Evolutionary conservation across 2,888 invertebrate species (phyloP), one percentile per base, ranked within the genome.

Genomic region (Acrobasis repandana): DNA sequence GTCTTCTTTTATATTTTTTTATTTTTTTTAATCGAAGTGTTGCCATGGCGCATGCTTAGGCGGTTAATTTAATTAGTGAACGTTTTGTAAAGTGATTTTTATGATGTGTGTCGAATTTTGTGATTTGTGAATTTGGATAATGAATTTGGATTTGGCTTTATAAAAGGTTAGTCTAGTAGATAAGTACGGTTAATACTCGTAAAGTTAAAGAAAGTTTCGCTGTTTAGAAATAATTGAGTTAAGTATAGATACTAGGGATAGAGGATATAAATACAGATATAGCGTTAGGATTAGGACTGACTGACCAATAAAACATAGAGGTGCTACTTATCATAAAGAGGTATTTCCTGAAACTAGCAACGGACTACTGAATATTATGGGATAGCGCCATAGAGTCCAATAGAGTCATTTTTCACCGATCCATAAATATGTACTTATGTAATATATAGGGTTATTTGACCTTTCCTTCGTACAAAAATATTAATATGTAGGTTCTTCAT

Each of bases 61-160:
- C 74, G 75, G 74, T 80, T 91, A 92, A 92, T 89, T 90, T 76
- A 90, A 92, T 92, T 91, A 91, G 88, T 82, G 82, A 65, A 71
- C 71, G 73, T 80, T 82, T 84, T 78, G 74, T 72, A 81, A 77
- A 76, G 87, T 88, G 85, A 86, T 85, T 85, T 63, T 79, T 79
- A 85, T 88, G 83, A 79, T 85, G 81, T 84, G 80, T 81, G 77
- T 74, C 10, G 52, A 36, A 34, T 78, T 70, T 66, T 74, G 69
- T 71, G 63, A 69, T 70, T 75, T 72, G 69, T 70, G 68, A 69
- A 75, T 69, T 73, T 72, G 80, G 78, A 81, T 75, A 67, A 67
- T 70, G 61, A 54, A 62, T 70, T 79, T 75, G 81, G 77, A 79
- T 78, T 76, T 66, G 60, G 51, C 51, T 69, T 52, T 63, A 62